These are phyloP conservation scores for Phycodurus eques DNA, from an alignment of 2,113 vertebrate species.

Conservation along the genomic window DNA sequence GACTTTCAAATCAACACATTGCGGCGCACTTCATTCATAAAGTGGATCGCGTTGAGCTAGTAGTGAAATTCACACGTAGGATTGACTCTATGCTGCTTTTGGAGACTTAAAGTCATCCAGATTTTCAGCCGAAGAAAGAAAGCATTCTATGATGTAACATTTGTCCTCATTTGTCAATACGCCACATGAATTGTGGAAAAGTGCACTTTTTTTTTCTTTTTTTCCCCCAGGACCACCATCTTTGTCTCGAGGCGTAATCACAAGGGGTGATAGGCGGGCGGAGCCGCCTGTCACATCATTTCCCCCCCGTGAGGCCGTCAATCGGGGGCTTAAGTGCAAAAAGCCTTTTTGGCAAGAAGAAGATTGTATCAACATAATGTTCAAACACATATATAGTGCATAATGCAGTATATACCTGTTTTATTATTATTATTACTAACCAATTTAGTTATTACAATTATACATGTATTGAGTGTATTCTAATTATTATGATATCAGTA, in stretches of 20 bases:
- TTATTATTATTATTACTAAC: too few relatives aligned
- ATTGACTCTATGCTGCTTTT: background rate
- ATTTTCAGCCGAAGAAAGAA: constrained; percentile 5
- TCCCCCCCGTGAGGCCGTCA: constrained; percentile 1
- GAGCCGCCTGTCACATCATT: constrained; percentile 1
- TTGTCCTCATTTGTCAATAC: constrained; percentile 13
- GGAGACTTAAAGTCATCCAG: background rate
- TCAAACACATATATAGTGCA: too few relatives aligned
- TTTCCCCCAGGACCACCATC: constrained; percentile 1
- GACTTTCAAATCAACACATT: background rate
- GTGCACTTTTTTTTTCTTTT: constrained; percentile 1
- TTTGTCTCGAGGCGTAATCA: constrained; percentile 17
- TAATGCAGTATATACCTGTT: too few relatives aligned
- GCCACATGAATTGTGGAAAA: constrained; percentile 38
- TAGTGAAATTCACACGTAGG: background rate
- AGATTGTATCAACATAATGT: background rate
- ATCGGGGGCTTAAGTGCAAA: constrained; percentile 7
- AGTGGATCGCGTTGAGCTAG: background rate
- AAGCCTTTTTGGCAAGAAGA: background rate
- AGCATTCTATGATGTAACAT: constrained; percentile 15
- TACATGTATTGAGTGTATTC: too few relatives aligned
- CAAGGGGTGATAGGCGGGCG: background rate
- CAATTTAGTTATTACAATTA: too few relatives aligned
- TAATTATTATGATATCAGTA: too few relatives aligned
- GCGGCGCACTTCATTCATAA: background rate